Evolutionary conservation across 2,888 invertebrate species (phyloP).

Genomic region (Troilus luridus): DNA sequence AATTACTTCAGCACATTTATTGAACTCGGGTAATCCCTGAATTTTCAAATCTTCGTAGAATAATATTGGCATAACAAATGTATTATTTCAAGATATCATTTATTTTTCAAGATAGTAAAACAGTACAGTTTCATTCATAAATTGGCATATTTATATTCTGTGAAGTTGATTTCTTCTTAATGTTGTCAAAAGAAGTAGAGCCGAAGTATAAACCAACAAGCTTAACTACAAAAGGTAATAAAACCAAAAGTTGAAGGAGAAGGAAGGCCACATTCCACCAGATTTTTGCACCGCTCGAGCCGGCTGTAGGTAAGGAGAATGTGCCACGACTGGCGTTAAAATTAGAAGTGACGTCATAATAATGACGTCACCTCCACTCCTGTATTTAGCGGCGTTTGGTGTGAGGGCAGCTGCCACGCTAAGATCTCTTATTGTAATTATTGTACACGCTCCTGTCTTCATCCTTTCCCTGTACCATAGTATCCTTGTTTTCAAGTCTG

Average conservation of each 20-base stretch:
- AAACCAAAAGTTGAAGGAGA: conserved; percentile 28
- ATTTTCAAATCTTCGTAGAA: too few species aligned
- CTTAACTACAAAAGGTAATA: conserved; percentile 1
- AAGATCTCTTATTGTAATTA: conserved; percentile 11
- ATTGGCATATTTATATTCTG: too few species aligned
- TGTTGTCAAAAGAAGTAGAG: background rate
- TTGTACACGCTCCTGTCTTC: background rate
- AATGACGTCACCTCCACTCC: conserved; percentile 30
- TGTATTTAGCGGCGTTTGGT: conserved; percentile 34
- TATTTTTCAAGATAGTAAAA: too few species aligned
- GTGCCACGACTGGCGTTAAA: conserved; percentile 32
- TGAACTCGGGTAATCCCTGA: too few species aligned
- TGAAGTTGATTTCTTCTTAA: too few species aligned
- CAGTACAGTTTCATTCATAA: too few species aligned
- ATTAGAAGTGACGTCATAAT: conserved; percentile 38
- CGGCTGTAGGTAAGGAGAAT: background rate
- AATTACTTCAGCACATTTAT: too few species aligned
- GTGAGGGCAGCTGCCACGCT: background rate
- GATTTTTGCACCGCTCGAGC: conserved; percentile 35
- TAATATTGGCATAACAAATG: too few species aligned
- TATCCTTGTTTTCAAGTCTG: background rate
- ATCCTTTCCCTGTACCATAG: background rate
- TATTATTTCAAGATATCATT: too few species aligned
- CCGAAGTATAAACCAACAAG: background rate
- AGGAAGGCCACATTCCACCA: conserved; percentile 38